Percentiles rank a stretch among this genome's conserved stretches.
Evolutionary conservation across 2,888 invertebrate genomes (phyloP).

Genomic region (Conus canariensis): DNA sequence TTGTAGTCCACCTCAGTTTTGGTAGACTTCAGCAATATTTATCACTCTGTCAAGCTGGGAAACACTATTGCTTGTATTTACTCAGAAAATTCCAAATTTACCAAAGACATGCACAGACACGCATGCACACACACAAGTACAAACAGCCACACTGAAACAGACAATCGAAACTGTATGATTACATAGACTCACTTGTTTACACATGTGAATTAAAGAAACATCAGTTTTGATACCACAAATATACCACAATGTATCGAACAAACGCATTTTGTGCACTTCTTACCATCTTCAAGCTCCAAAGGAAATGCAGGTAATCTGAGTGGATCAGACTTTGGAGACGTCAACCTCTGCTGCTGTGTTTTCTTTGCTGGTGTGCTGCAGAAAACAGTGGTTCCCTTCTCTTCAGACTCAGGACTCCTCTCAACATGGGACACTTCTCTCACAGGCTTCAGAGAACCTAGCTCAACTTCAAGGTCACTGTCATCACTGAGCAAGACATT

Average conservation of each 20-base stretch:
- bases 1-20: too few species aligned
- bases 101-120: background rate
- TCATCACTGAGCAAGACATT: background rate
- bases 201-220: too few species aligned
- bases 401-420: background rate
- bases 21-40: too few species aligned
- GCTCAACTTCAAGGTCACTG: background rate
- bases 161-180: too few species aligned
- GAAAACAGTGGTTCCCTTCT: background rate
- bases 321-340: background rate
- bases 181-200: too few species aligned
- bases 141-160: background rate
- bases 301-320: background rate
- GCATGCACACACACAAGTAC: background rate
- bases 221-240: too few species aligned
- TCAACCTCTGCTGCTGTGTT: background rate
- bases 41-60: too few species aligned
- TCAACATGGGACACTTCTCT: background rate
- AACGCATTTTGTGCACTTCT: background rate
- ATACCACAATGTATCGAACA: background rate
- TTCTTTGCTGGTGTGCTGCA: slow-evolving; percentile 32
- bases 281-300: slow-evolving; percentile 11
- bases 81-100: too few species aligned
- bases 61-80: too few species aligned
- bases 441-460: background rate